Percentiles rank a stretch among this genome's conserved stretches.
Conservation (phyloP, 1,140 invertebrate species). For the Aradophagus sp. region DNA sequence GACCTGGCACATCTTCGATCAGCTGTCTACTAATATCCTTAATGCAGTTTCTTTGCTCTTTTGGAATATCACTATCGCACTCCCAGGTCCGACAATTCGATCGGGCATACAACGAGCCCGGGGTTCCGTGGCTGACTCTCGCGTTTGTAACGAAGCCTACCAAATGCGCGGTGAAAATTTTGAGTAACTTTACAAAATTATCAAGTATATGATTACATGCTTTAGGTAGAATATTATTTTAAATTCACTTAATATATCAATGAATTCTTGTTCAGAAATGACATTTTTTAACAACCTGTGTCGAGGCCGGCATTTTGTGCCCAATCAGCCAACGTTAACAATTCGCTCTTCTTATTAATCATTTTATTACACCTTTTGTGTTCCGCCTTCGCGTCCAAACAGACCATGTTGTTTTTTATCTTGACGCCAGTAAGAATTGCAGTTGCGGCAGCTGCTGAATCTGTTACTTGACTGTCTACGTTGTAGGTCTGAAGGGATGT, state of each 20-base stretch:
- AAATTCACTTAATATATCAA: too few species aligned
- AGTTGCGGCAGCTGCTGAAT: slow-evolving; percentile 24
- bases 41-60: slow-evolving; percentile 62
- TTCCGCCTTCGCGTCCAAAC: slow-evolving; percentile 22
- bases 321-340: slow-evolving; percentile 7
- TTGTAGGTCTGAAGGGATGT: slow-evolving; percentile 34
- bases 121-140: slow-evolving; percentile 14
- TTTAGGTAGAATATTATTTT: too few species aligned
- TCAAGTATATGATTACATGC: too few species aligned
- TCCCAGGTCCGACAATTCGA: slow-evolving; percentile 77
- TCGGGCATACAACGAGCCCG: slow-evolving; percentile 15
- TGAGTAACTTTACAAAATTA: too few species aligned
- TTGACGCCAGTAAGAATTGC: slow-evolving; percentile 22
- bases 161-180: too few species aligned
- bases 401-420: slow-evolving; percentile 17
- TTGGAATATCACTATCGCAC: slow-evolving; percentile 75
- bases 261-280: too few species aligned
- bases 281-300: slow-evolving; percentile 16
- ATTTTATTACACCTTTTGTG: slow-evolving; percentile 2
- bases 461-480: slow-evolving; percentile 26
- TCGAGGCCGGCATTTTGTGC: slow-evolving; percentile 10
- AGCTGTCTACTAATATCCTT: slow-evolving; percentile 79
- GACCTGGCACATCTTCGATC: slow-evolving; percentile 77
- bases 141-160: slow-evolving; percentile 22
- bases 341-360: background rate